These are phyloP conservation scores for Acleris laterana DNA, from an alignment of 2,888 invertebrate species.

Conservation along the genomic window DNA sequence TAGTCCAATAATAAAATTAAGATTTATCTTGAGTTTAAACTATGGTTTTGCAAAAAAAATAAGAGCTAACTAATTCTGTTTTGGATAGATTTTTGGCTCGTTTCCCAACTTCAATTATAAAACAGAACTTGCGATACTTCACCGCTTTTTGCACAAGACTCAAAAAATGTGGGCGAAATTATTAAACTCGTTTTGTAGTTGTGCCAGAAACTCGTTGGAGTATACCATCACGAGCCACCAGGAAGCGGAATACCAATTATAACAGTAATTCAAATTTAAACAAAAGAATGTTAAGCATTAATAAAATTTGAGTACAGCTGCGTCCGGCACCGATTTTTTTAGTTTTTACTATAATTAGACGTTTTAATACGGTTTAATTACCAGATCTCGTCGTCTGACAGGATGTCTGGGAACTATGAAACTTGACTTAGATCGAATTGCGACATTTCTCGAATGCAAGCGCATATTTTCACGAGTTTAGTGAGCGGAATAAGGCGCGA, in stretches of 20 bases:
- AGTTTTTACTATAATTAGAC: conserved; percentile 3
- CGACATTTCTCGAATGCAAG: conserved; percentile 25
- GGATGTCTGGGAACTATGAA: conserved; percentile 36
- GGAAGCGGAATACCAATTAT: conserved; percentile 1
- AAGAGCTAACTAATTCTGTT: neutral
- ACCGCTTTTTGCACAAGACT: conserved; percentile 10
- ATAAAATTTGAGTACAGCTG: conserved; percentile 1
- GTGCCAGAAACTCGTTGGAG: conserved; percentile 12
- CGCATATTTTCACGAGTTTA: conserved; percentile 28
- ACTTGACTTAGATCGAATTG: conserved; percentile 33
- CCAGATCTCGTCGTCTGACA: conserved; percentile 30
- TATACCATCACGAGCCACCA: conserved; percentile 6
- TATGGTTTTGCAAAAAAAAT: neutral
- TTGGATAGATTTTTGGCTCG: neutral
- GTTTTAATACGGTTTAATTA: conserved; percentile 12
- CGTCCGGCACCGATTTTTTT: conserved; percentile 1
- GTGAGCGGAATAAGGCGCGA: conserved; percentile 36
- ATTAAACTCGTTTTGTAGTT: conserved; percentile 8
- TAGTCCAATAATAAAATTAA: neutral
- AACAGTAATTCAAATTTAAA: conserved; percentile 1
- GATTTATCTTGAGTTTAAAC: neutral
- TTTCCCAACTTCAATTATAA: neutral
- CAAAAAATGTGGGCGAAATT: neutral
- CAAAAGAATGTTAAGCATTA: conserved; percentile 11
- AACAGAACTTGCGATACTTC: neutral